Percentiles rank a stretch among this genome's conserved stretches.
Evolutionary conservation across 2,888 invertebrate genomes (phyloP).

Genomic region (Labia minor): DNA sequence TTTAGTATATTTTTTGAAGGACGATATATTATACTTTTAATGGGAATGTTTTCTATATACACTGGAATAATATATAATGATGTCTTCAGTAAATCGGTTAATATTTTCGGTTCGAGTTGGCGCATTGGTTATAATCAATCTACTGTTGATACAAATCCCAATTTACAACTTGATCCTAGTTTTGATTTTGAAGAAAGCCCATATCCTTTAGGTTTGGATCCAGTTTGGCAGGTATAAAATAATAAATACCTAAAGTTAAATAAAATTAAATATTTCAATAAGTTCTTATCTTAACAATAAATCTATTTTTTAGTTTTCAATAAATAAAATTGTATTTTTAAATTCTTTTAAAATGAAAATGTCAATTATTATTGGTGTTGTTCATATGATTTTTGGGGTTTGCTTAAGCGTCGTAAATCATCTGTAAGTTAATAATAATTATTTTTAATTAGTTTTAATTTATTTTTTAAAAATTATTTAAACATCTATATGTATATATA

Average conservation of each 20-base stretch:
- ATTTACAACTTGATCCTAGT: slow-evolving; percentile 41
- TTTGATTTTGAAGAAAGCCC: slow-evolving; percentile 36
- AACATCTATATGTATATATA: too few species aligned
- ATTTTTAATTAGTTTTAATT: not conserved
- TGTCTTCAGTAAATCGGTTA: slow-evolving; percentile 63
- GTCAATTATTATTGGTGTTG: slow-evolving; percentile 89
- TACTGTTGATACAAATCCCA: slow-evolving; percentile 33
- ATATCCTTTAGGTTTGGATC: slow-evolving; percentile 62
- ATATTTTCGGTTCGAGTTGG: slow-evolving; percentile 62
- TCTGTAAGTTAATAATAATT: slow-evolving; percentile 41
- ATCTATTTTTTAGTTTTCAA: slow-evolving; percentile 26
- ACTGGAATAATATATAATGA: slow-evolving; percentile 71
- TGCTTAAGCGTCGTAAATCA: slow-evolving; percentile 76
- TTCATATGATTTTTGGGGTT: slow-evolving; percentile 96
- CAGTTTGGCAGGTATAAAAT: slow-evolving; percentile 52
- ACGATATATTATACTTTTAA: slow-evolving; percentile 64
- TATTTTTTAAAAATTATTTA: too few species aligned
- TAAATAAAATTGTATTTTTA: slow-evolving; percentile 80
- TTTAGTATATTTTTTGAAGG: slow-evolving; percentile 66
- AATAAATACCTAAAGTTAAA: too few species aligned
- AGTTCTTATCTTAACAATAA: too few species aligned
- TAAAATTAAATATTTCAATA: too few species aligned
- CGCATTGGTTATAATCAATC: slow-evolving; percentile 35
- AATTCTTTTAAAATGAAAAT: slow-evolving; percentile 92
- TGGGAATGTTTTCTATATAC: slow-evolving; percentile 69